Evolutionary conservation across 2,888 invertebrate genomes (phyloP).

Genomic region (Eueremaeus valkanovi): DNA sequence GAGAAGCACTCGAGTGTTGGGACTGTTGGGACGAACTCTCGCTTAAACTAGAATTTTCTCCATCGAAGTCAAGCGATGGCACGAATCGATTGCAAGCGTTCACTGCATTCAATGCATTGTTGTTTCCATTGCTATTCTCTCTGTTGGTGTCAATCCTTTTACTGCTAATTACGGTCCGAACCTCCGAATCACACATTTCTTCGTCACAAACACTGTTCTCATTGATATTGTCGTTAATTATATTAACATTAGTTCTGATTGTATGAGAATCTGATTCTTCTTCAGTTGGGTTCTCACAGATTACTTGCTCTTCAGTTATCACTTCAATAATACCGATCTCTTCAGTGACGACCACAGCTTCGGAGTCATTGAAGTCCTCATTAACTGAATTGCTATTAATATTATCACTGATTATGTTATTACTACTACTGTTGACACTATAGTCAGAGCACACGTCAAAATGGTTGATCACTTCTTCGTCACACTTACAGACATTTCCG

Average conservation of each 20-base stretch:
- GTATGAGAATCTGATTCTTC: not conserved
- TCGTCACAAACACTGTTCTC: constrained; percentile 22
- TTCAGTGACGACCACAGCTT: not conserved
- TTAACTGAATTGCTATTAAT: too few species aligned
- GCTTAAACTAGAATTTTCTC: constrained; percentile 19
- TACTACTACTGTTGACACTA: not conserved
- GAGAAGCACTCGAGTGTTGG: not conserved
- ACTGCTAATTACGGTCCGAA: not conserved
- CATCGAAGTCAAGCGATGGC: not conserved
- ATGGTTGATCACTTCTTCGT: not conserved
- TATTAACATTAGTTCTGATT: not conserved
- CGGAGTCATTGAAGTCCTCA: not conserved
- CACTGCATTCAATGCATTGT: not conserved
- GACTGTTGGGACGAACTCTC: constrained; percentile 15
- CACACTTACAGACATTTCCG: not conserved
- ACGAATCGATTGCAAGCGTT: not conserved
- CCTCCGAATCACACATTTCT: not conserved
- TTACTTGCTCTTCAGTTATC: constrained; percentile 31
- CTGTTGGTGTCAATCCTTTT: not conserved
- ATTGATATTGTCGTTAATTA: not conserved
- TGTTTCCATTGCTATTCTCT: not conserved
- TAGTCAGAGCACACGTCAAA: not conserved
- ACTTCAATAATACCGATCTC: constrained; percentile 4
- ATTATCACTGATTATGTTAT: not conserved
- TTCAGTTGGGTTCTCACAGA: not conserved